phyloP scores from a whole-genome alignment of 2,113 vertebrate species.

The Hemichromis elongatus region DNA sequence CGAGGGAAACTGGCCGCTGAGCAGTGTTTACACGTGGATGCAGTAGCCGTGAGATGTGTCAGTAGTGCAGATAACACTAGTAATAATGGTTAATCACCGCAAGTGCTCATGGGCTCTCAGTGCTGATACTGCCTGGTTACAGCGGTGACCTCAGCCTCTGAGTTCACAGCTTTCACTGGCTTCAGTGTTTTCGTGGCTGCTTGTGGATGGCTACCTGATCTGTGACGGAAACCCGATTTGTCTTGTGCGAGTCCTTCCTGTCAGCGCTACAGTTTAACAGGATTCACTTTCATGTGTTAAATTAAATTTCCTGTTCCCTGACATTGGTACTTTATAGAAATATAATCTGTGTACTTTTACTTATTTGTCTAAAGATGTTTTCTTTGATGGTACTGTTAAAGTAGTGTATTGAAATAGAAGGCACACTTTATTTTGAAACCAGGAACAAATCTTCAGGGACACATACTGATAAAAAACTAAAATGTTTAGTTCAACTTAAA shows the following conservation, averaged over 20 bases:
- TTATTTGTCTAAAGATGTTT: not conserved
- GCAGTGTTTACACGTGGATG: not conserved
- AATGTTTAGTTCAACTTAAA: no score
- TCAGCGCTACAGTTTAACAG: rapidly evolving
- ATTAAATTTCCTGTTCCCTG: not conserved
- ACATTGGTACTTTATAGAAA: not conserved
- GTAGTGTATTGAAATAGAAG: not conserved
- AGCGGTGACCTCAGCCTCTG: not conserved
- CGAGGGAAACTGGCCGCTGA: not conserved
- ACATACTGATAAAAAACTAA: not conserved
- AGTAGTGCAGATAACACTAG: not conserved
- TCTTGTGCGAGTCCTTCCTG: not conserved
- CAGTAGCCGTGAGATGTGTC: not conserved
- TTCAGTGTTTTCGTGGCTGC: not conserved
- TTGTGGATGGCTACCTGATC: not conserved
- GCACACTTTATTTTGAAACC: not conserved
- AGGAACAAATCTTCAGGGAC: not conserved
- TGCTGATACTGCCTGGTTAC: not conserved
- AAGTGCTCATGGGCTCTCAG: not conserved
- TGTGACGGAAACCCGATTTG: not conserved
- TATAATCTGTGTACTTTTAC: rapidly evolving
- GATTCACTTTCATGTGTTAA: not conserved
- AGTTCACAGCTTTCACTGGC: rapidly evolving
- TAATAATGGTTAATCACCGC: not conserved
- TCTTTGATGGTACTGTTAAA: not conserved